phyloP scores from a whole-genome alignment of 1,140 invertebrate species.

The Eupeodes corollae region DNA sequence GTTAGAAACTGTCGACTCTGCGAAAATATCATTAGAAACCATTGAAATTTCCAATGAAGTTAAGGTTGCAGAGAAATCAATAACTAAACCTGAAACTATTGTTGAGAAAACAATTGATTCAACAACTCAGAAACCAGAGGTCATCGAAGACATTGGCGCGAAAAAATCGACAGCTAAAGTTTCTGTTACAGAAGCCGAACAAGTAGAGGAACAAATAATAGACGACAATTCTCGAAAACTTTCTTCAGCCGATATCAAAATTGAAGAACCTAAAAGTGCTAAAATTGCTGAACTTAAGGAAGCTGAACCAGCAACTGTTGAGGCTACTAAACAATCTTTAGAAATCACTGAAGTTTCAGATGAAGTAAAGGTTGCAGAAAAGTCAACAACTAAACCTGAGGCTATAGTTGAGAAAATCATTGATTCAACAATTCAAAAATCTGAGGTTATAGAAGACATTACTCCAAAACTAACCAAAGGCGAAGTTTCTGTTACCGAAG shows the following conservation, averaged over 20 bases:
- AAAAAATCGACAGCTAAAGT: neutral
- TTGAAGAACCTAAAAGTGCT: neutral
- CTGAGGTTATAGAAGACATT: neutral
- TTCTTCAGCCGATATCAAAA: neutral
- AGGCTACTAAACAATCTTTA: neutral
- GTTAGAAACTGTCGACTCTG: too few species aligned
- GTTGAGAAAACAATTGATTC: neutral
- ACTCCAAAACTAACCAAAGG: neutral
- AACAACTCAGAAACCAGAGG: slow-evolving; percentile 4
- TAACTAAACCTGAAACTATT: slow-evolving; percentile 1
- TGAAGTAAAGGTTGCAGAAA: too few species aligned
- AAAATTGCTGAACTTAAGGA: neutral
- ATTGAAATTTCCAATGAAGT: neutral
- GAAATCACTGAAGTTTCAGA: too few species aligned
- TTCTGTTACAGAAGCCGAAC: neutral
- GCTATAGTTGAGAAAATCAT: neutral
- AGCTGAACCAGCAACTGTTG: neutral
- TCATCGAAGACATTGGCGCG: slow-evolving; percentile 3
- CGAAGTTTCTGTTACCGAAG: neutral
- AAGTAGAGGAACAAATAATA: neutral
- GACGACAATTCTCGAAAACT: neutral
- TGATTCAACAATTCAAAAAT: neutral
- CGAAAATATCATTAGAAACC: too few species aligned
- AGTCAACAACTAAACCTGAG: too few species aligned
- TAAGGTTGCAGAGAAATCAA: neutral